Percentiles rank a stretch among this genome's conserved stretches.
Conservation (phyloP, 2,888 invertebrate species). For the Calameuta idolon region DNA sequence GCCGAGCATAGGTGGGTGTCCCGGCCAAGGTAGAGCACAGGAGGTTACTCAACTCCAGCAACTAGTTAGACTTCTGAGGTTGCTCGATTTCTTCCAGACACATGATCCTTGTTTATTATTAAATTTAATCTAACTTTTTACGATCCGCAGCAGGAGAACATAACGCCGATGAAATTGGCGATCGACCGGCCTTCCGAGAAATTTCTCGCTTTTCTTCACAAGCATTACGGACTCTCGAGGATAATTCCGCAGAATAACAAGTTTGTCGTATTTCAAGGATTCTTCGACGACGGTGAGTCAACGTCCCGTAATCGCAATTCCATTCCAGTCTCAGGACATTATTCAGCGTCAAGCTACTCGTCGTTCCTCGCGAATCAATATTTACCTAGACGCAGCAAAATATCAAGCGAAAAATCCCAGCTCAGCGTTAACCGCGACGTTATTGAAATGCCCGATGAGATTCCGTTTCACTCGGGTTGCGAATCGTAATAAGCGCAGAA, state of each 20-base stretch:
- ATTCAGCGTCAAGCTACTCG: not conserved
- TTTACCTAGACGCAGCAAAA: not conserved
- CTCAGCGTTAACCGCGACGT: not conserved
- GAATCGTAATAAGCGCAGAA: not conserved
- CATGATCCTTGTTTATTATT: not conserved
- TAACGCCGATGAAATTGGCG: constrained; percentile 81
- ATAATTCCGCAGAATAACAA: constrained; percentile 88
- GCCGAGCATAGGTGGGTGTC: constrained; percentile 26
- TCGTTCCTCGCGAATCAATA: not conserved
- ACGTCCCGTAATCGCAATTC: not conserved
- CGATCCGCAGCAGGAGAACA: constrained; percentile 73
- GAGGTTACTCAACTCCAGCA: constrained; percentile 42
- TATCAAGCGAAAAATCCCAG: not conserved
- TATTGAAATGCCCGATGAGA: not conserved
- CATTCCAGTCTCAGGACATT: not conserved
- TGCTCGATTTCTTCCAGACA: not conserved
- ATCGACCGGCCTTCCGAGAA: constrained; percentile 94
- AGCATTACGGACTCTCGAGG: constrained; percentile 78
- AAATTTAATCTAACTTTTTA: not conserved
- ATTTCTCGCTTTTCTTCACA: constrained; percentile 85
- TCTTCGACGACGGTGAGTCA: constrained; percentile 71
- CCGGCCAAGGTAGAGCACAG: constrained; percentile 31
- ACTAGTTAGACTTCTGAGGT: not conserved
- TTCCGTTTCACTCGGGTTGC: not conserved
- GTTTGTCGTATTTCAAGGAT: constrained; percentile 87